phyloP scores from a whole-genome alignment of 2,113 vertebrate species.

The Miniopterus natalensis region DNA sequence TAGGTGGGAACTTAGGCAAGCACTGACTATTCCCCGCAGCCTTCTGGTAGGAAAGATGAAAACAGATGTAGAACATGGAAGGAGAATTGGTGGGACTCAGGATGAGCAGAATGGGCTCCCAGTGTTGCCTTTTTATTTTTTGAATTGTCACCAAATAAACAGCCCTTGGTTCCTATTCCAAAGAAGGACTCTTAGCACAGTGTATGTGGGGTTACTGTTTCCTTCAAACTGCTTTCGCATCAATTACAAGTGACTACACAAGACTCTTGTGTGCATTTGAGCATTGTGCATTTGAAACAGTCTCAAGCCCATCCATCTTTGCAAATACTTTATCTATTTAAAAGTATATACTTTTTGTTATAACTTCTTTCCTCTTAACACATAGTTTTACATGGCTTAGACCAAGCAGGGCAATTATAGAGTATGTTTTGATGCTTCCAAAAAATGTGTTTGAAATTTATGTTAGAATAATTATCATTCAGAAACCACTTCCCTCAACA shows the following conservation, averaged over 20 bases:
- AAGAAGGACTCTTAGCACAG: slow-evolving; percentile 34
- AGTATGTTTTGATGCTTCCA: slow-evolving; percentile 29
- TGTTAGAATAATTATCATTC: slow-evolving; percentile 46
- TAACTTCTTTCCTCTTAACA: background rate
- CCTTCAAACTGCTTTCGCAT: slow-evolving; percentile 39
- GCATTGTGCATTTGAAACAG: background rate
- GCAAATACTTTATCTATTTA: background rate
- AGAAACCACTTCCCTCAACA: background rate
- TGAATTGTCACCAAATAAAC: background rate
- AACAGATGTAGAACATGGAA: slow-evolving; percentile 44
- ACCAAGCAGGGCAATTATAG: background rate
- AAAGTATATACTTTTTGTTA: background rate
- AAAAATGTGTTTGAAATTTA: slow-evolving; percentile 40
- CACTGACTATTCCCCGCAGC: background rate
- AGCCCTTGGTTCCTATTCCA: slow-evolving; percentile 48
- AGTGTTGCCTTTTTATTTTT: background rate
- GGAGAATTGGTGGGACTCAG: background rate
- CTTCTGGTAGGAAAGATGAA: slow-evolving; percentile 59
- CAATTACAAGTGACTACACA: background rate
- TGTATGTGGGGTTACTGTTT: background rate
- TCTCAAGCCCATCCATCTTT: background rate
- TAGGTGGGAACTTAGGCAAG: slow-evolving; percentile 62
- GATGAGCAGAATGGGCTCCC: slow-evolving; percentile 25
- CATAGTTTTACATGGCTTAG: background rate
- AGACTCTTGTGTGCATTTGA: background rate